Conservation (phyloP, 2,888 invertebrate species). For the Dicyrtoma fusca region DNA sequence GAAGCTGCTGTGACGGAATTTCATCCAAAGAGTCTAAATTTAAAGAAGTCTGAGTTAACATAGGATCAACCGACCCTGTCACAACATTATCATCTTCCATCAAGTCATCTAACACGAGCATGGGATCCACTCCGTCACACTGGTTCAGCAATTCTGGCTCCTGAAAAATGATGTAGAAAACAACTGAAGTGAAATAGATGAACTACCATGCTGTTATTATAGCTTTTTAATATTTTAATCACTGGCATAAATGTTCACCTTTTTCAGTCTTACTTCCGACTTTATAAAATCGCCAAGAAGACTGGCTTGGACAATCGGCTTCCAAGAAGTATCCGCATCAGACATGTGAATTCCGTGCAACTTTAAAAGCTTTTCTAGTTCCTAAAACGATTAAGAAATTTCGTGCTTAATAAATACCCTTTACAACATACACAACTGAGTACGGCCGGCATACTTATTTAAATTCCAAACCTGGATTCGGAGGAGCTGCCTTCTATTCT, state of each 20-base stretch:
- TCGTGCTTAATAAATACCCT: not conserved
- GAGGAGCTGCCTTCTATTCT: constrained; percentile 68
- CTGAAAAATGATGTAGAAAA: constrained; percentile 28
- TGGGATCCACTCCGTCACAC: constrained; percentile 8
- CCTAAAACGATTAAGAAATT: constrained; percentile 62
- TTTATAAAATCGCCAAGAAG: constrained; percentile 20
- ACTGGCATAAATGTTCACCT: constrained; percentile 8
- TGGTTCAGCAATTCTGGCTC: constrained; percentile 40
- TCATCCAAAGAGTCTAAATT: constrained; percentile 16
- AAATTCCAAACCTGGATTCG: constrained; percentile 74
- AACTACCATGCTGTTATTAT: not conserved
- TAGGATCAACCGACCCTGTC: constrained; percentile 64
- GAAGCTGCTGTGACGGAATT: constrained; percentile 32
- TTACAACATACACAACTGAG: not conserved
- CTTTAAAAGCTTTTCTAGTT: constrained; percentile 76
- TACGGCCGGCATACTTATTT: not conserved
- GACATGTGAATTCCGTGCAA: constrained; percentile 66
- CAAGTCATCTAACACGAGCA: constrained; percentile 64
- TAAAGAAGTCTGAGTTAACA: constrained; percentile 60
- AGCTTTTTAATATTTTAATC: not conserved
- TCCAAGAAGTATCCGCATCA: constrained; percentile 12
- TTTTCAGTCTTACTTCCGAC: constrained; percentile 26
- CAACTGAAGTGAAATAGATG: not conserved
- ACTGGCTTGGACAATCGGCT: constrained; percentile 58
- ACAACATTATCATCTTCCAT: constrained; percentile 65